Percentiles rank a stretch among this genome's conserved stretches.
These are phyloP conservation scores for Tiliqua scincoides DNA, from an alignment of 2,113 vertebrate species.

Conservation along the genomic window DNA sequence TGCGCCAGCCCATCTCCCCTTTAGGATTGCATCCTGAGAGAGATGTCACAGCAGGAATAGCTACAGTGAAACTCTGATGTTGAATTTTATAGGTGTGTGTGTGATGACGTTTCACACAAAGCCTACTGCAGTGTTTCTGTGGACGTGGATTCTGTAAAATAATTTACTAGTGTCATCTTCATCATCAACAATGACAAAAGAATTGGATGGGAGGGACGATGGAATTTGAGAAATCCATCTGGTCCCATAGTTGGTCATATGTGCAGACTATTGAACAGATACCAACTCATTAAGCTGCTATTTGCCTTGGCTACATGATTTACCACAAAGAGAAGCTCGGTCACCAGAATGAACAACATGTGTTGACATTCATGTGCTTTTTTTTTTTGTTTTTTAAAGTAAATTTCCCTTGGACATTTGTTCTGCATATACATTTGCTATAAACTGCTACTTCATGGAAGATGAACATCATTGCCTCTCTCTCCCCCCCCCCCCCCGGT, in stretches of 20 bases:
- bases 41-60: not conserved
- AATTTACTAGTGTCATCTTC: not conserved
- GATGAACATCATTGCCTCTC: constrained; percentile 19
- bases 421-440: constrained; percentile 1
- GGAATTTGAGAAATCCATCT: constrained; percentile 5
- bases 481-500: no score
- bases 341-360: constrained; percentile 10
- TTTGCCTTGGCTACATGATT: constrained; percentile 11
- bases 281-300: not conserved
- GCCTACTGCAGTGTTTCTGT: not conserved
- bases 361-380: not conserved
- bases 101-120: not conserved
- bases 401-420: constrained; percentile 21
- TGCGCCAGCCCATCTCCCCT: no score
- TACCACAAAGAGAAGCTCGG: not conserved
- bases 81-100: not conserved
- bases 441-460: not conserved
- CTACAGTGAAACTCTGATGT: not conserved
- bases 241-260: not conserved
- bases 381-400: constrained; percentile 9
- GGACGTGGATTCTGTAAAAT: not conserved
- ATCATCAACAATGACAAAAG: not conserved
- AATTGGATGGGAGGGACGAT: not conserved
- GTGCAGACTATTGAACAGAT: constrained; percentile 14
- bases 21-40: no score